These are phyloP conservation scores for Drosophila gaucha DNA, from an alignment of 2,888 invertebrate species.

Conservation along the genomic window DNA sequence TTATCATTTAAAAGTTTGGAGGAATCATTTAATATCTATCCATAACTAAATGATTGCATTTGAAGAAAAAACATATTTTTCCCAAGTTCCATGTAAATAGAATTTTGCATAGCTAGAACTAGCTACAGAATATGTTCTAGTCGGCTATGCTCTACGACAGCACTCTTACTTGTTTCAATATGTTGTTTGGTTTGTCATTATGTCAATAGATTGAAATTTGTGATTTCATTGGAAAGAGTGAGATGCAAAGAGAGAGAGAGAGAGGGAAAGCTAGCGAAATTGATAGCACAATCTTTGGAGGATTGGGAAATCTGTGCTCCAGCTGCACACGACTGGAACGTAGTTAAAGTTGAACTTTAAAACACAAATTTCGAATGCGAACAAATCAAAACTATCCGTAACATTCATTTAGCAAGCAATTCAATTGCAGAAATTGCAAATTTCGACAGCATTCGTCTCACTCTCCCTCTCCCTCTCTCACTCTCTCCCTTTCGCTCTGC, in stretches of 20 bases:
- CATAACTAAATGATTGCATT: no score
- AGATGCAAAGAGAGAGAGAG: neutral
- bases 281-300: conserved; percentile 6
- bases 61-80: no score
- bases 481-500: neutral
- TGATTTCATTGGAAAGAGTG: conserved; percentile 12
- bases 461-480: neutral
- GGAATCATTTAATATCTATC: no score
- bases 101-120: no score
- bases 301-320: neutral
- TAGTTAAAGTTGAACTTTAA: conserved; percentile 17
- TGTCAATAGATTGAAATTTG: conserved; percentile 47
- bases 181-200: conserved; percentile 52
- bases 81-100: no score
- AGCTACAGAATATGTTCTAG: neutral
- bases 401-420: conserved; percentile 32
- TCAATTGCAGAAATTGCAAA: conserved; percentile 32
- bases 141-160: neutral
- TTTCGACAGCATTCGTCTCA: neutral
- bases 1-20: no score
- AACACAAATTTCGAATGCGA: neutral
- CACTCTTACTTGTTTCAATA: conserved; percentile 7
- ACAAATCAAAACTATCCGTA: conserved; percentile 32
- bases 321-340: neutral
- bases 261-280: neutral